Conservation (phyloP, 2,888 invertebrate species). For the Drosophila algonquin region DNA sequence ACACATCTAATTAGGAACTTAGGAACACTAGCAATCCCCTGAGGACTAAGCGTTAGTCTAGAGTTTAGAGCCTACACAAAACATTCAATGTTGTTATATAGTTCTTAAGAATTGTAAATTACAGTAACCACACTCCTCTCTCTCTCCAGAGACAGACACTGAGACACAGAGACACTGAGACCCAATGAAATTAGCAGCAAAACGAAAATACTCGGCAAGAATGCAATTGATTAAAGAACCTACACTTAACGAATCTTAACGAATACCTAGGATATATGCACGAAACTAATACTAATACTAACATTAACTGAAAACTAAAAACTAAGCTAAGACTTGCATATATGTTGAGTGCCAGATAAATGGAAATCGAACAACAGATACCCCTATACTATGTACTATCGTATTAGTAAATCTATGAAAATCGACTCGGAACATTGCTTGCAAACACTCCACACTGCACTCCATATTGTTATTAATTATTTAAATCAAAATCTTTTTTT, state of each 20-base stretch:
- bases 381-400: no score
- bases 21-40: conserved; percentile 13
- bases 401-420: conserved; percentile 25
- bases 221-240: conserved; percentile 38
- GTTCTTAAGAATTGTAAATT: conserved; percentile 82
- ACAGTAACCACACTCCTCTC: conserved; percentile 42
- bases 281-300: conserved; percentile 41
- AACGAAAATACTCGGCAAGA: conserved; percentile 41
- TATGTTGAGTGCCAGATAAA: conserved; percentile 75
- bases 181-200: conserved; percentile 69
- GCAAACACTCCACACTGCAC: conserved; percentile 40
- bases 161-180: conserved; percentile 13
- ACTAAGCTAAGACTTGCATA: conserved; percentile 81
- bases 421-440: conserved; percentile 40
- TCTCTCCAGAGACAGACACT: conserved; percentile 14
- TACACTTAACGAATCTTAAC: conserved; percentile 26
- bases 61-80: conserved; percentile 49
- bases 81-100: conserved; percentile 84
- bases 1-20: conserved; percentile 1
- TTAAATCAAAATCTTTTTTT: conserved; percentile 52
- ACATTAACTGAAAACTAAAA: conserved; percentile 54
- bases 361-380: conserved; percentile 48
- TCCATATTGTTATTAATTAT: conserved; percentile 72
- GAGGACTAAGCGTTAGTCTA: conserved; percentile 15
- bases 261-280: background rate